These are phyloP conservation scores for Agriopis leucophaearia DNA, from an alignment of 2,888 invertebrate species.

Conservation along the genomic window DNA sequence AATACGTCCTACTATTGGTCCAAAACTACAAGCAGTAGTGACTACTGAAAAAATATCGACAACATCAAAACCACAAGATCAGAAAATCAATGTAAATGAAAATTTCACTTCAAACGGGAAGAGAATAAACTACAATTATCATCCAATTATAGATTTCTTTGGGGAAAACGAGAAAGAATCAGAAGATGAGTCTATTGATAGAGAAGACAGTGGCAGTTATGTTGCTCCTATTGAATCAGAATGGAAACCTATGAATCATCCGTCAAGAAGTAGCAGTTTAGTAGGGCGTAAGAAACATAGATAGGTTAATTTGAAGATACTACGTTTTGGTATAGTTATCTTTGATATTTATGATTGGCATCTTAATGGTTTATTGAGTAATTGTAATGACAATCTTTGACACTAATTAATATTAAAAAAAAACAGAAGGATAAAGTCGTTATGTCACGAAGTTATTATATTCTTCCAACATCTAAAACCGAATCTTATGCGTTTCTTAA, in stretches of 20 bases:
- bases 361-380: neutral
- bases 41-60: slow-evolving; percentile 61
- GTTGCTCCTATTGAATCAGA: slow-evolving; percentile 71
- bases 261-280: slow-evolving; percentile 53
- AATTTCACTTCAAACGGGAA: slow-evolving; percentile 68
- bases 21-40: slow-evolving; percentile 68
- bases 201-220: slow-evolving; percentile 71
- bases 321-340: neutral
- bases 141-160: slow-evolving; percentile 94
- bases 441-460: neutral
- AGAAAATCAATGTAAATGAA: slow-evolving; percentile 55
- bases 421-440: neutral
- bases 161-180: slow-evolving; percentile 74
- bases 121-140: slow-evolving; percentile 92
- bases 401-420: neutral
- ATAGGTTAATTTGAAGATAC: slow-evolving; percentile 27
- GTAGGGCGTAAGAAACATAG: slow-evolving; percentile 50
- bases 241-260: slow-evolving; percentile 82
- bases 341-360: no score
- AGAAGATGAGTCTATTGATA: slow-evolving; percentile 71
- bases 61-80: slow-evolving; percentile 55
- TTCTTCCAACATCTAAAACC: neutral
- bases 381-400: neutral
- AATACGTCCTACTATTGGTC: slow-evolving; percentile 68
- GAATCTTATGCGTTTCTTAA: neutral